Evolutionary conservation across 2,888 invertebrate species (phyloP), one percentile per base, ranked within the genome.

Genomic region (Prosopocoilus inquinatus): DNA sequence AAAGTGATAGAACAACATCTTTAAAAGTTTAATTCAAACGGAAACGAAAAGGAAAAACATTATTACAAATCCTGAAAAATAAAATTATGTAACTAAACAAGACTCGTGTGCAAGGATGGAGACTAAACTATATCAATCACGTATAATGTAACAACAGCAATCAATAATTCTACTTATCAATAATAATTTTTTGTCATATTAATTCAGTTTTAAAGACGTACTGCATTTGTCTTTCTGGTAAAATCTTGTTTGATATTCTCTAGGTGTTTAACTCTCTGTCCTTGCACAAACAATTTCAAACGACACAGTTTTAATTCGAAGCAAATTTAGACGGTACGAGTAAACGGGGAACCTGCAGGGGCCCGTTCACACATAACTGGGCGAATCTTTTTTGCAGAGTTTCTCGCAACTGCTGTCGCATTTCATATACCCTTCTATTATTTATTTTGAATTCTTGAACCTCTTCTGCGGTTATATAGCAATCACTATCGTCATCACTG

Each of bases 391-490:
- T 86, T 71, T 88, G 87, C 58, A 95, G 80, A 55, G 86, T 90
- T 76, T 91, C 88, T 52, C 94, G 83, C 68, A 94, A 79, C 77
- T 92, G 88, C 70, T 89, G 86, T 64, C 94, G 86, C 78, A 91
- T 86, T 71, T 90, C 87, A 59, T 86, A 85, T 68, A 91, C 86
- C 75, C 89, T 88, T 73, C 85, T 84, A 74, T 83, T 83, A 72
- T 89, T 88, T 64, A 89, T 89, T 80, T 90, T 88, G 77, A 93
- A 94, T 78, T 90, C 90, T 78, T 87, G 82, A 64, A 95, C 89
- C 76, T 94, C 94, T 78, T 94, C 94, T 67, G 88, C 86, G 64
- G 94, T 91, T 81, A 94, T 94, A 81, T 88, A 87, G 79, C 88
- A 85, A 62, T 79, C 79, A 67, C 82, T 85, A 68, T 87, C 88